A percentile compares a stretch with the other conserved stretches of the same genome.
These are phyloP conservation scores for Pelmatolapia mariae DNA, from an alignment of 2,113 vertebrate species.

Conservation along the genomic window DNA sequence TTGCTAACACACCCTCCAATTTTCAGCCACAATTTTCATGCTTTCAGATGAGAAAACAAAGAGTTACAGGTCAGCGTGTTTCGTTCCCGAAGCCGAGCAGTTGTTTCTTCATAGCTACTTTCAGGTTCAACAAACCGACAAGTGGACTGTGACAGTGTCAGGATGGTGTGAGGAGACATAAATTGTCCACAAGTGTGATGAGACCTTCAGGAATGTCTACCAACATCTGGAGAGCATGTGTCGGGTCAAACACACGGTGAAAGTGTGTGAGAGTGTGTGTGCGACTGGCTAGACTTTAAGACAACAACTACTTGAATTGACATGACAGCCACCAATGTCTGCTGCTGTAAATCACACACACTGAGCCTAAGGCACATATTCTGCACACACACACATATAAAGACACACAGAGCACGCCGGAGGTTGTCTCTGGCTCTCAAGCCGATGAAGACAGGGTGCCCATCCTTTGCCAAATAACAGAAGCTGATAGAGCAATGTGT, in stretches of 20 bases:
- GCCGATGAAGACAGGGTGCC: neutral
- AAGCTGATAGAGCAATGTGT: neutral
- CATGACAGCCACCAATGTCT: slow-evolving; percentile 26
- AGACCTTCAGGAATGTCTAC: slow-evolving; percentile 55
- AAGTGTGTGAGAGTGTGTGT: neutral
- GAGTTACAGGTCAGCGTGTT: neutral
- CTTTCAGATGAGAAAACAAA: neutral
- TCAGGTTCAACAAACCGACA: neutral
- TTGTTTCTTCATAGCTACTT: neutral
- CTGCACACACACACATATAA: neutral
- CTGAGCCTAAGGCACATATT: neutral
- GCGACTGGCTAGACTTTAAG: slow-evolving; percentile 45
- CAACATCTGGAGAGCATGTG: slow-evolving; percentile 63
- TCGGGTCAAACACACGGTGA: neutral
- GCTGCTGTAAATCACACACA: slow-evolving; percentile 44
- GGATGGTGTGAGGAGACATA: slow-evolving; percentile 25
- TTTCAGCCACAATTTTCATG: neutral
- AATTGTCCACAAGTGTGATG: slow-evolving; percentile 44
- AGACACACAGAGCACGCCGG: neutral
- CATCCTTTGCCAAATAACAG: slow-evolving; percentile 2
- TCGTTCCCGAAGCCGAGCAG: neutral
- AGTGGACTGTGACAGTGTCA: slow-evolving; percentile 12
- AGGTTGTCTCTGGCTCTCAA: neutral
- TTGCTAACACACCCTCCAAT: neutral
- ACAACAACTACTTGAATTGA: slow-evolving; percentile 48